Evolutionary conservation across 2,113 vertebrate genomes (phyloP).

Genomic region (Zingel zingel): DNA sequence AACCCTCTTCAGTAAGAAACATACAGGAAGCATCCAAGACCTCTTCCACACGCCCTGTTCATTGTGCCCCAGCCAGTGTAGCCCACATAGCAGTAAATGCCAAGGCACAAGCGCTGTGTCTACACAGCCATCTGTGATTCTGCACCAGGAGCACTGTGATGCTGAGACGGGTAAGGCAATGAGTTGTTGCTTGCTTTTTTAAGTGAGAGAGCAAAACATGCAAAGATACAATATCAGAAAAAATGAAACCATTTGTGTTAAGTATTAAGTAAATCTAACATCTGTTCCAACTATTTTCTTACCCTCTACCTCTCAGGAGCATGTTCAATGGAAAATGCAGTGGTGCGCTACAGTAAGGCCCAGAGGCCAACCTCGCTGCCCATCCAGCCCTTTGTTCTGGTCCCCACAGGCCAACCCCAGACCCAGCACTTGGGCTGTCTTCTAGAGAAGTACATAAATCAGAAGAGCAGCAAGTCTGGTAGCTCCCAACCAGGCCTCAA

Average conservation of each 20-base stretch:
- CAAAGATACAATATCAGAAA: background rate
- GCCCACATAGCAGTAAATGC: constrained; percentile 85
- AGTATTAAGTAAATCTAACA: background rate
- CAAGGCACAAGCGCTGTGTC: constrained; percentile 57
- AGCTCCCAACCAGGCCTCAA: constrained; percentile 47
- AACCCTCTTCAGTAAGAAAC: constrained; percentile 84
- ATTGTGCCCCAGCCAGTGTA: constrained; percentile 85
- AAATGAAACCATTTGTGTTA: background rate
- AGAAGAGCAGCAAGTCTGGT: constrained; percentile 83
- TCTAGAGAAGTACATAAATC: constrained; percentile 89
- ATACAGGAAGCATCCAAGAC: constrained; percentile 75
- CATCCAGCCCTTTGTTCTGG: constrained; percentile 95
- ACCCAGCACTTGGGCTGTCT: constrained; percentile 87
- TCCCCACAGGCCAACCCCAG: constrained; percentile 86
- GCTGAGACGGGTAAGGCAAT: constrained; percentile 55
- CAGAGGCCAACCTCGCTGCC: constrained; percentile 96
- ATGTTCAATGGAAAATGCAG: constrained; percentile 79
- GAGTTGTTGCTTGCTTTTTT: background rate
- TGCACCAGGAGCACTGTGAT: constrained; percentile 31
- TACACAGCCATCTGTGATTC: constrained; percentile 49
- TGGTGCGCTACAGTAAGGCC: constrained; percentile 91
- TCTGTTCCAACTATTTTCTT: background rate
- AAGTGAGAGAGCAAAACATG: background rate
- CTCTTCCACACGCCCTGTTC: constrained; percentile 74
- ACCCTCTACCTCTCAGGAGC: constrained; percentile 76